Conservation (phyloP, 2,113 vertebrate genomes). For the Dolichotis patagonum region DNA sequence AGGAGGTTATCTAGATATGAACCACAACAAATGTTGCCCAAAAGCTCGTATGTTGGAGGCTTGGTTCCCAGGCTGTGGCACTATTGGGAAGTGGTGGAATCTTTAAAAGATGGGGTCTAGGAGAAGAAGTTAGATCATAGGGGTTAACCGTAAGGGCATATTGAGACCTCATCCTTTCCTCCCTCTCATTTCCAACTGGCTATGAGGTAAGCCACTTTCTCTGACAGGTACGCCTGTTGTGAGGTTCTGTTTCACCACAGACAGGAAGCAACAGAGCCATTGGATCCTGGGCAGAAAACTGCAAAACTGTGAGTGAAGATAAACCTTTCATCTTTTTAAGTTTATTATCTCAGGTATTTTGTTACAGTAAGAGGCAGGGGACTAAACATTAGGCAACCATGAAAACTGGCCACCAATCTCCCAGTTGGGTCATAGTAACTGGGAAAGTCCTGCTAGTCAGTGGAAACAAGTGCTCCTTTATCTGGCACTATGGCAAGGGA, state of each 20-base stretch:
- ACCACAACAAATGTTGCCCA: background rate
- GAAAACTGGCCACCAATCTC: background rate
- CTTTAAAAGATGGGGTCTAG: background rate
- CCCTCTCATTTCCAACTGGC: background rate
- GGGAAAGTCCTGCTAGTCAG: accelerated
- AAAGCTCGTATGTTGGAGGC: background rate
- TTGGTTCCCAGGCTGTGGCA: background rate
- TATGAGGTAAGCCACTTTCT: background rate
- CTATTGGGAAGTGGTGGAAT: background rate
- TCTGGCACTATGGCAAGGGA: background rate
- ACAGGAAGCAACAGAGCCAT: background rate
- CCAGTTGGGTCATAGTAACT: background rate
- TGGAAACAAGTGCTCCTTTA: background rate
- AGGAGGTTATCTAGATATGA: background rate
- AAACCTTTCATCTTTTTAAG: background rate
- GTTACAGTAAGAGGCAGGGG: background rate
- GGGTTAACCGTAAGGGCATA: background rate
- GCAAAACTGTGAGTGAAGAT: background rate
- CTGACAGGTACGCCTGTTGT: background rate
- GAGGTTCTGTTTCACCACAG: background rate
- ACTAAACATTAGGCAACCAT: background rate
- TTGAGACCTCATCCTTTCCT: background rate
- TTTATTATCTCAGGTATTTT: background rate
- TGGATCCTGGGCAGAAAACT: background rate
- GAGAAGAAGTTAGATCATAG: background rate